These are phyloP conservation scores for Percopsis omiscomaycus DNA, from an alignment of 2,797 vertebrate genomes.

Conservation along the genomic window DNA sequence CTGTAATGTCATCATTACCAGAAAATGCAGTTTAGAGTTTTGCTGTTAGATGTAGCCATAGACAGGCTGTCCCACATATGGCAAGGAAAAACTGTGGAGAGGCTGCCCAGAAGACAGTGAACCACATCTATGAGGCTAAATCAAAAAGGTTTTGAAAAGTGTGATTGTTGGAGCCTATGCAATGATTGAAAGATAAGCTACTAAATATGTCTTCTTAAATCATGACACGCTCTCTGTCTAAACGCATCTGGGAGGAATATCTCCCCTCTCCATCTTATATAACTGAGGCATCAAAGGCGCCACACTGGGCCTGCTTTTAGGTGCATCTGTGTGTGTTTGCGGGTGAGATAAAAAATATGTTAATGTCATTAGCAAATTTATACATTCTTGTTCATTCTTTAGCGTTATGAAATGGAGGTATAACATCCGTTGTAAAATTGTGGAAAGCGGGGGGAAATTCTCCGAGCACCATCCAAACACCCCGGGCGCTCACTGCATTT, in stretches of 20 bases:
- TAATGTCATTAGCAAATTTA: too few species aligned
- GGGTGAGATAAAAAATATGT: neutral
- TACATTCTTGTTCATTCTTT: too few species aligned
- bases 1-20: slow-evolving; percentile 41
- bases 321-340: too few species aligned
- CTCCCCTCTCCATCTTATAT: slow-evolving; percentile 28
- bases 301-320: slow-evolving; percentile 34
- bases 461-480: slow-evolving; percentile 6
- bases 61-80: neutral
- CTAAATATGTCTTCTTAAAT: slow-evolving; percentile 30
- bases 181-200: slow-evolving; percentile 18
- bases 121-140: neutral
- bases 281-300: too few species aligned
- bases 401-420: too few species aligned
- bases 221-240: slow-evolving; percentile 5
- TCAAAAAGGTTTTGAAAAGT: slow-evolving; percentile 12
- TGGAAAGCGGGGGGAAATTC: neutral
- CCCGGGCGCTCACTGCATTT: too few species aligned
- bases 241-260: slow-evolving; percentile 17
- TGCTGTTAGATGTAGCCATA: slow-evolving; percentile 5
- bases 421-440: too few species aligned
- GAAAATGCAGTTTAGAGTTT: slow-evolving; percentile 7
- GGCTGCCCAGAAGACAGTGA: slow-evolving; percentile 18
- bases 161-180: slow-evolving; percentile 24
- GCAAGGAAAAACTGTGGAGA: slow-evolving; percentile 10